These are phyloP conservation scores for Stegodyphus dumicola DNA, from an alignment of 1,140 invertebrate genomes.

Conservation along the genomic window DNA sequence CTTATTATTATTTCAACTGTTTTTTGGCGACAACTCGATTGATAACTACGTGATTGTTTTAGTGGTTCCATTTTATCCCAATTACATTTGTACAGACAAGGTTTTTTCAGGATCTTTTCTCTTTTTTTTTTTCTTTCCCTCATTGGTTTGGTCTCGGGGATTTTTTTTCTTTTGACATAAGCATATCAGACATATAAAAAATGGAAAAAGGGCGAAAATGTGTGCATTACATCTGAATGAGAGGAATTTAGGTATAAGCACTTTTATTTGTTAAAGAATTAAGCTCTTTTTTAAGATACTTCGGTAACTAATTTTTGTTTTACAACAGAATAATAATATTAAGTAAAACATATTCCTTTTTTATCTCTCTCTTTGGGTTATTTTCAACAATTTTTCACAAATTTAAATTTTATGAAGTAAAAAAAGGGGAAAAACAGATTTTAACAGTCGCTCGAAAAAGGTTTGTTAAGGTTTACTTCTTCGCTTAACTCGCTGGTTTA, in stretches of 20 bases:
- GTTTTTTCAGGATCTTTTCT: slow-evolving; percentile 3
- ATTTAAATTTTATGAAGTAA: no score
- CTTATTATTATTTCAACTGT: slow-evolving; percentile 61
- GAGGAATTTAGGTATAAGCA: slow-evolving; percentile 27
- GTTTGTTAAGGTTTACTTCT: no score
- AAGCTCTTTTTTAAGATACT: background rate
- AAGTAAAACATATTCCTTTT: no score
- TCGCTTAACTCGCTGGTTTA: no score
- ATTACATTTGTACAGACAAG: slow-evolving; percentile 57
- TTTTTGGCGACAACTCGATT: slow-evolving; percentile 56
- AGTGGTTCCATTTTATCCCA: slow-evolving; percentile 58
- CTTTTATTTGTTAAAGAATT: background rate
- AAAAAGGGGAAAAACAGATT: no score
- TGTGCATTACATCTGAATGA: background rate
- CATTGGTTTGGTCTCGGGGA: background rate
- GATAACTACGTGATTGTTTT: slow-evolving; percentile 61
- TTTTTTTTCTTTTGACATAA: slow-evolving; percentile 16
- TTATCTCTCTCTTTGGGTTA: no score
- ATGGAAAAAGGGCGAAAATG: slow-evolving; percentile 3
- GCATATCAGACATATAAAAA: slow-evolving; percentile 38
- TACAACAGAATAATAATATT: no score
- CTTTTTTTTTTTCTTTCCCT: slow-evolving; percentile 8
- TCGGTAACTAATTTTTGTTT: no score
- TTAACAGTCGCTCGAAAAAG: no score
- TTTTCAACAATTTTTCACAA: no score